phyloP scores from a whole-genome alignment of 30 jellyfish, hydroid and myxozoan species.

The Sanderia malayensis region DNA sequence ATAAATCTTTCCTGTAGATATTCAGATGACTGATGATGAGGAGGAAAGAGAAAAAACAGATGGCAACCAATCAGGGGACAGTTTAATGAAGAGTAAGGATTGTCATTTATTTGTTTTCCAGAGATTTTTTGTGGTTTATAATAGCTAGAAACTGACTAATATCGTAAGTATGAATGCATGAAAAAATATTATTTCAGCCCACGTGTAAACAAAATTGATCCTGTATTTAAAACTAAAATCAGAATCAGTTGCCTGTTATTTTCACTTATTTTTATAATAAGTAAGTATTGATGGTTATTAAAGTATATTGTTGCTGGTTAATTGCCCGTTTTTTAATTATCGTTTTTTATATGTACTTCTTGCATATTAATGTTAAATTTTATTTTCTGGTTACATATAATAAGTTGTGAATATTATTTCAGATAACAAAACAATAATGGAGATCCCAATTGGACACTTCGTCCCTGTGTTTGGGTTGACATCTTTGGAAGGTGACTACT shows the following conservation, averaged over 20 bases:
- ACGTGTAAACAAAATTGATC: background rate
- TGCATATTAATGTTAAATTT: background rate
- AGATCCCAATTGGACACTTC: slow-evolving; percentile 1
- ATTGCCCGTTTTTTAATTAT: background rate
- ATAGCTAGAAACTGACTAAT: background rate
- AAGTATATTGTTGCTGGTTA: background rate
- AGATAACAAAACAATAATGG: background rate
- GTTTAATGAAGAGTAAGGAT: background rate
- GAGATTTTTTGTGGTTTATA: background rate
- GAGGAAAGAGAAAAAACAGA: background rate
- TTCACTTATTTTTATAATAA: background rate
- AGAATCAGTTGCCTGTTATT: background rate
- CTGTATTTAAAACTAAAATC: background rate
- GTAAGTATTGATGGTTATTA: background rate
- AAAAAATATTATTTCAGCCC: background rate
- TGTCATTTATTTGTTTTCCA: background rate
- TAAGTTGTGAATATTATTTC: background rate
- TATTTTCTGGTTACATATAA: background rate
- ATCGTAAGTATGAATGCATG: background rate
- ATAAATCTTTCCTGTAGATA: background rate
- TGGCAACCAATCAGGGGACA: background rate
- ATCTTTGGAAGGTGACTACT: background rate
- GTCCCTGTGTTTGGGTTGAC: background rate
- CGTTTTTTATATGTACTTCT: background rate
- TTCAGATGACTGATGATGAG: background rate